Percentiles rank a stretch among this genome's conserved stretches.
Conservation (phyloP, 2,797 vertebrate genomes). For the Pagetopsis macropterus region DNA sequence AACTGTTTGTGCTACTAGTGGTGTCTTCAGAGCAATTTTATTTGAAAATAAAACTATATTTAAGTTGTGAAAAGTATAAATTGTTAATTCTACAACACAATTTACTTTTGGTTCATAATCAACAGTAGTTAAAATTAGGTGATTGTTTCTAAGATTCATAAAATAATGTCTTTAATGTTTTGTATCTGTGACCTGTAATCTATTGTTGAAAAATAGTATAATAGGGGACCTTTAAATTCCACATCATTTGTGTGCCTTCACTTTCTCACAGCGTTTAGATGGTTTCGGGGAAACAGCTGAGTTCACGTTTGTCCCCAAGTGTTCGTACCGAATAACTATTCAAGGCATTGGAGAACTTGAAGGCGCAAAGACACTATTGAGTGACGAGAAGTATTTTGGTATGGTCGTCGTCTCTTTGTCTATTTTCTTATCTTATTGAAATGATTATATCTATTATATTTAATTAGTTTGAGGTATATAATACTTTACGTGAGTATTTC, state of each 20-base stretch:
- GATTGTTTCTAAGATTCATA: too few species aligned
- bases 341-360: accelerated
- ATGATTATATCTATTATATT: too few species aligned
- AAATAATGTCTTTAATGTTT: too few species aligned
- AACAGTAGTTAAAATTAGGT: too few species aligned
- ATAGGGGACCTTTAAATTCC: too few species aligned
- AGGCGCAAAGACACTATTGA: background rate
- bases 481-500: background rate
- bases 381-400: background rate
- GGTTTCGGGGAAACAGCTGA: accelerated
- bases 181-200: too few species aligned
- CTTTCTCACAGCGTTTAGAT: background rate
- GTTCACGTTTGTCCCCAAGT: accelerated
- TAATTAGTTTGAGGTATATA: background rate
- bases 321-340: background rate
- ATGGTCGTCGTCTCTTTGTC: background rate
- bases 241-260: background rate
- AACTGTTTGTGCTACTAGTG: background rate
- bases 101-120: too few species aligned
- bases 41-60: too few species aligned
- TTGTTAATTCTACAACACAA: too few species aligned
- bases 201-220: too few species aligned
- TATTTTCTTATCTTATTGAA: background rate
- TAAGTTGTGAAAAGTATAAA: too few species aligned
- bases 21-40: too few species aligned